These are phyloP conservation scores for Spinus pinus DNA, from an alignment of 2,797 vertebrate species.

Conservation along the genomic window DNA sequence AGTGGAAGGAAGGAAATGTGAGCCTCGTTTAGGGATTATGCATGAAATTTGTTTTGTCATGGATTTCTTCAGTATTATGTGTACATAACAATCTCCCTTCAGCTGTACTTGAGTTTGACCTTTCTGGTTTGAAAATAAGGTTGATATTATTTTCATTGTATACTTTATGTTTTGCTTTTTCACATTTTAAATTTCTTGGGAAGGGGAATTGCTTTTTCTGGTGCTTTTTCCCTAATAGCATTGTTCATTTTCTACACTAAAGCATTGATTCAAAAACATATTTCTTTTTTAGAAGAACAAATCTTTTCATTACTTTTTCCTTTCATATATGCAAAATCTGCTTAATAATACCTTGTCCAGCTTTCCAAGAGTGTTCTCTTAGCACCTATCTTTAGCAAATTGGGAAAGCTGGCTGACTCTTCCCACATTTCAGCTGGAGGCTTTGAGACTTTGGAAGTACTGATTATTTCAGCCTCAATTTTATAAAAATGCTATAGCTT, in stretches of 20 bases:
- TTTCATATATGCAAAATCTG: not conserved
- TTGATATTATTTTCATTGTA: not conserved
- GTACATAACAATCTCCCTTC: not conserved
- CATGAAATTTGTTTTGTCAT: not conserved
- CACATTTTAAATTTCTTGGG: not conserved
- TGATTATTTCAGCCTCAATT: not conserved
- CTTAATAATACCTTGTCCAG: not conserved
- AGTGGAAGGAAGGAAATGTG: not conserved
- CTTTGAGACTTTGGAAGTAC: not conserved
- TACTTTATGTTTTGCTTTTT: not conserved
- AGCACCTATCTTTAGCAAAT: not conserved
- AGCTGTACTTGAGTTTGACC: not conserved
- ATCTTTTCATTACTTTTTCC: not conserved
- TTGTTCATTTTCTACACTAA: not conserved
- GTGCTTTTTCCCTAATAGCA: not conserved
- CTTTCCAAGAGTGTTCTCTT: not conserved
- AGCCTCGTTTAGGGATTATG: not conserved
- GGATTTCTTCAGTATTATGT: not conserved
- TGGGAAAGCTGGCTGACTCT: not conserved
- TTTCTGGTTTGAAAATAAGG: not conserved
- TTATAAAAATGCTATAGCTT: not conserved
- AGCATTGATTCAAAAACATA: not conserved
- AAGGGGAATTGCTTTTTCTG: not conserved
- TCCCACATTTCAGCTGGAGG: not conserved
- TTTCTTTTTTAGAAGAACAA: not conserved